phyloP scores from a whole-genome alignment of 2,797 vertebrate species.

The Manis crassicaudata region DNA sequence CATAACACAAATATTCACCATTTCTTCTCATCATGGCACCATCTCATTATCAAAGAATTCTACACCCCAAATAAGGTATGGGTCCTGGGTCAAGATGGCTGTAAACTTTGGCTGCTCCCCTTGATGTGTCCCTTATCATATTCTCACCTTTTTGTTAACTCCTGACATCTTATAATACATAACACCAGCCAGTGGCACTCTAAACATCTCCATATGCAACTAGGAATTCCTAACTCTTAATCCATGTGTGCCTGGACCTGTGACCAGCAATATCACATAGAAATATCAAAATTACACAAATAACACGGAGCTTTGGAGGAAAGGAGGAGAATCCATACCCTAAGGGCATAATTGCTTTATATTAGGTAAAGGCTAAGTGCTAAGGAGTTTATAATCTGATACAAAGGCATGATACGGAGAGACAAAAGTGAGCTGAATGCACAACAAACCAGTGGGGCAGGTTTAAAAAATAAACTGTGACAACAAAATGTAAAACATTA shows the following conservation, averaged over 20 bases:
- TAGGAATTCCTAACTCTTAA: not conserved
- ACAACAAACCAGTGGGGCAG: not conserved
- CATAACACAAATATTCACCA: not conserved
- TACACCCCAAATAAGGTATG: not conserved
- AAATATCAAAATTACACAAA: not conserved
- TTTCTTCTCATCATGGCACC: not conserved
- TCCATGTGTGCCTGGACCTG: not conserved
- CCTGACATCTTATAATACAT: not conserved
- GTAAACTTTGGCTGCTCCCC: not conserved
- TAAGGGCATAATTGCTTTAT: not conserved
- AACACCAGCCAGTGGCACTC: not conserved
- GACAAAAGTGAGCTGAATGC: not conserved
- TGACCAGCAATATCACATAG: not conserved
- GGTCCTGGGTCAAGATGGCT: not conserved
- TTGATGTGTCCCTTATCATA: not conserved
- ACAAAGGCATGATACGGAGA: not conserved
- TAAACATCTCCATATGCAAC: not conserved
- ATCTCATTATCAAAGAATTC: not conserved
- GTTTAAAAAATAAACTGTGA: not conserved
- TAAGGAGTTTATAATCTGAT: not conserved
- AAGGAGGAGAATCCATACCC: not conserved
- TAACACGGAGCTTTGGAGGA: not conserved
- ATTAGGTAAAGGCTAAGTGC: not conserved
- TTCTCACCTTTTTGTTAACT: not conserved
- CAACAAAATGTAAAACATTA: not conserved